Conservation (phyloP, 2,888 invertebrate species). For the Ferdinandea cuprea region DNA sequence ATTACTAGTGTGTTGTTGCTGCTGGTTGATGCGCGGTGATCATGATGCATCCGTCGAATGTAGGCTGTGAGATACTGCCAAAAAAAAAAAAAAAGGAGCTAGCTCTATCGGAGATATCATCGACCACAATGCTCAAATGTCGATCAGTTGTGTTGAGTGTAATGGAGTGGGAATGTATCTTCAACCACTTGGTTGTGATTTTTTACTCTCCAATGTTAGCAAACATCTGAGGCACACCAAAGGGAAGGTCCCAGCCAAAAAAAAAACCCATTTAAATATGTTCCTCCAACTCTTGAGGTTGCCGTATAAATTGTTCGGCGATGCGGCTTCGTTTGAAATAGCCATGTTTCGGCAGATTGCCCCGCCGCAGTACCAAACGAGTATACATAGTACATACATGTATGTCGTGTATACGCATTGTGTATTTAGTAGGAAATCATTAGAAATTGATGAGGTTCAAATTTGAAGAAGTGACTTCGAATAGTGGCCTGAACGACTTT, state of each 20-base stretch:
- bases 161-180: slow-evolving; percentile 6
- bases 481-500: slow-evolving; percentile 29
- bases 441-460: slow-evolving; percentile 70
- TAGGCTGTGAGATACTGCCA: slow-evolving; percentile 42
- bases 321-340: slow-evolving; percentile 64
- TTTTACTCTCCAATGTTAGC: slow-evolving; percentile 31
- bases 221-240: slow-evolving; percentile 18
- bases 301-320: slow-evolving; percentile 23
- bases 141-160: slow-evolving; percentile 50
- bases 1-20: slow-evolving; percentile 34
- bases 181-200: neutral
- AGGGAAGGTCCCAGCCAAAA: slow-evolving; percentile 28
- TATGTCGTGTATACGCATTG: slow-evolving; percentile 15
- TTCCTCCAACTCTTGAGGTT: slow-evolving; percentile 50
- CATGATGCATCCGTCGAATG: neutral
- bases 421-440: slow-evolving; percentile 72
- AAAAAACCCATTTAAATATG: slow-evolving; percentile 53
- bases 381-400: neutral
- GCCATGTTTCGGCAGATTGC: slow-evolving; percentile 49
- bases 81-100: slow-evolving; percentile 31
- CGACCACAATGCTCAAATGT: slow-evolving; percentile 52
- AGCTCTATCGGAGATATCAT: neutral
- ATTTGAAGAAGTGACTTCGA: slow-evolving; percentile 52
- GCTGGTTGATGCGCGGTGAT: slow-evolving; percentile 10
- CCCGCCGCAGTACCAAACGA: neutral